Evolutionary conservation across 2,888 invertebrate genomes (phyloP), one percentile per base, ranked within the genome.

Genomic region (Scaeva pyrastri): DNA sequence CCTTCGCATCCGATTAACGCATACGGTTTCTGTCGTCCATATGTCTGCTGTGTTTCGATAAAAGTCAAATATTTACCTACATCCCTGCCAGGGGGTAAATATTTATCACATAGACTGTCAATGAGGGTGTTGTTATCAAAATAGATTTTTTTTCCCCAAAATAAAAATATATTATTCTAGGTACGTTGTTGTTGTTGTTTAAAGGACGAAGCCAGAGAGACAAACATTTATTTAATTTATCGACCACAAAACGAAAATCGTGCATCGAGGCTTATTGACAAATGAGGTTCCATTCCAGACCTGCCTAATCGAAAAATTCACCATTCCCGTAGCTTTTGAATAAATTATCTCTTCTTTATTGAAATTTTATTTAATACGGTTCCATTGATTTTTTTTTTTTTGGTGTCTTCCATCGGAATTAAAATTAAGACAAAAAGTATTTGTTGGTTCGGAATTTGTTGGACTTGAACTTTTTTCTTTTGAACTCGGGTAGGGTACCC

Each of bases 41-140:
- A 76, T 80, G 84, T 85, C 76, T 85, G 80, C 55, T 56, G 52
- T 81, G 56, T 56, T 76, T 81, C 68, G 80, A 81, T 85, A 85
- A 81, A 85, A 85, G 55, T 77, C 80, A 85, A 81, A 85, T 85
- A 85, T 85, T 85, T 85, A 62, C 80, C 80, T 76, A 81, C 77
- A 80, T 85, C 45, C 85, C 62, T 85, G 80, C 76, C 26, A 75
- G 80, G 23, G 45, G 76, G 85, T 73, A 76, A 85, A 85, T 85
- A 85, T 85, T 85, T 85, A 73, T 70, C 68, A 77, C 43, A 70
- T 62, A 60, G 16, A 48, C 60, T 45, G 73, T 68, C 80, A 81
- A 80, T 73, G 72, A 80, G 76, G 73, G 85, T 73, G 79, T 75
- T 85, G 58, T 75, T 80, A 64, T 48, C 71, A 41, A 85, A 75